A percentile compares a stretch with the other conserved stretches of the same genome.
Evolutionary conservation across 2,113 vertebrate genomes (phyloP).

Genomic region (Micronycteris hirsuta): DNA sequence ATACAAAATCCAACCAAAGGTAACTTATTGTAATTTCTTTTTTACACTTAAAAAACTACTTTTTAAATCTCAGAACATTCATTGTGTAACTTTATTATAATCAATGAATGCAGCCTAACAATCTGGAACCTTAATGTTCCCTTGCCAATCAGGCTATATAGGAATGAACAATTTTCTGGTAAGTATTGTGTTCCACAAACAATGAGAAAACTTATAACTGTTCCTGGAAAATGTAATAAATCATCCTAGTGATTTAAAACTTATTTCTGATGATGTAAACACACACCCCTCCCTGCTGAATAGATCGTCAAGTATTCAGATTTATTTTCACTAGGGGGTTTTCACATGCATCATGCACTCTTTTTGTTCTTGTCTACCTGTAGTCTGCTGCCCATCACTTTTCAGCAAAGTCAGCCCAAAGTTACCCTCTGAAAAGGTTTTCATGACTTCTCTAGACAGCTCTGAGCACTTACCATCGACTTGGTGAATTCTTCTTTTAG

Average conservation of each 20-base stretch:
- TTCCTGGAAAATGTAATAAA: background rate
- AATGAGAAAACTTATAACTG: background rate
- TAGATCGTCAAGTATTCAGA: background rate
- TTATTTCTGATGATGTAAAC: background rate
- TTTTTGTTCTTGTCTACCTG: background rate
- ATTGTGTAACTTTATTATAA: constrained; percentile 8
- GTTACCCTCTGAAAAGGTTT: background rate
- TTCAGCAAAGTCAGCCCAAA: background rate
- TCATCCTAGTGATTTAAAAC: background rate
- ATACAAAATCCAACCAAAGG: background rate
- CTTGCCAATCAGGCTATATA: background rate
- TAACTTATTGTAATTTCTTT: constrained; percentile 2
- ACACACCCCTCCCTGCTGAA: background rate
- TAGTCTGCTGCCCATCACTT: background rate
- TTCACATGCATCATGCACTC: background rate
- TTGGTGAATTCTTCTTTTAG: background rate
- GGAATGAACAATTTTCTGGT: background rate
- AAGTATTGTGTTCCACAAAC: background rate
- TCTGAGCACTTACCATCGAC: background rate
- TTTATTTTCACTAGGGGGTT: background rate
- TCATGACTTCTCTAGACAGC: background rate
- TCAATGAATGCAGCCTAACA: background rate
- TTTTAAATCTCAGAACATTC: background rate
- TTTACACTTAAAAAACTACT: constrained; percentile 17
- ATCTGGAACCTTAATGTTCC: background rate